Base-by-base conservation (phyloP, 2,113 vertebrate genomes). In the Pipra filicauda region DNA sequence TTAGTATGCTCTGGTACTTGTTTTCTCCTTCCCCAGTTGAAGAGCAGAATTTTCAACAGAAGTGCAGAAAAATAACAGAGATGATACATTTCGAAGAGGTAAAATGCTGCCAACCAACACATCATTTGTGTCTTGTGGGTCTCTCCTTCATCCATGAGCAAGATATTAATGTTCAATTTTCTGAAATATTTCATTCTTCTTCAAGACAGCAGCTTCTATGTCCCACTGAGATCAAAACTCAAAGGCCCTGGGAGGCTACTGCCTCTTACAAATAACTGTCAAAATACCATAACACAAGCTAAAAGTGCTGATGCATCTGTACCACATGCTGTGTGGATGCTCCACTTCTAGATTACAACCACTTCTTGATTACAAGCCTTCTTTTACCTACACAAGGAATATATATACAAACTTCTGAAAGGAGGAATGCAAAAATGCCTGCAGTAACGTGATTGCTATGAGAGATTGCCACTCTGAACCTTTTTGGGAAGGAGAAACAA, bases 381-480 rank as follows among this genome's bases (percentile, higher is more conserved):
- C 2, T 85, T 79, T 82, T n/a, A 61, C n/a, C n/a, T 72, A 43
- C 12, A 82, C 5, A 46, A 64, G 14, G 18, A 75, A 73, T n/a
- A 75, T 8, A 65, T 7, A 54, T 12, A 59, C 12, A 35, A 54
- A 33, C 6, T 66, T 91, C 27, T 51, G 51, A 85, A 75, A 66
- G 26, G 4, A 73, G 14, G 12, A 52, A 7, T 78, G 46, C 28
- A 71, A 73, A 86, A 92, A 85, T 19, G 17, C 24, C 26, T 24
- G 6, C 35, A 93, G 51, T 28, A 64, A 69, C 15, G 44, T 49
- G 33, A 55, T 52, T 89, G 59, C 58, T 44, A 13, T 58, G 74
- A 58, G n/a, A 81, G 14, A 74, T 24, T 4, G 2, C 20, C 35
- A 80, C 58, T 0, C 0, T 28, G 10, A 93, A 26, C 1, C 2